These are phyloP conservation scores for Oreonectes daqikongensis DNA, from an alignment of 2,797 vertebrate species.

Conservation along the genomic window DNA sequence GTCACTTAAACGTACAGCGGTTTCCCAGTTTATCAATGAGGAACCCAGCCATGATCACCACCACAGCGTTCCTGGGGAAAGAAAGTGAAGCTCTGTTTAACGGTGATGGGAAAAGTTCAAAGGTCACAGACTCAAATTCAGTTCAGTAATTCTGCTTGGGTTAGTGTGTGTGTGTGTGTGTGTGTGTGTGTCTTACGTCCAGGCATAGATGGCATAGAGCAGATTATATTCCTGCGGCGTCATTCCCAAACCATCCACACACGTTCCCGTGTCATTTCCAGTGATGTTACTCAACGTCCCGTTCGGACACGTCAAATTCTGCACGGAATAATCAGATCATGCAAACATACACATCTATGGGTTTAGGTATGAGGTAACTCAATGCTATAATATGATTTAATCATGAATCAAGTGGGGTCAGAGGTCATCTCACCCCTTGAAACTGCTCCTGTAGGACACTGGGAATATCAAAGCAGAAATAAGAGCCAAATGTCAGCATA, in stretches of 20 bases:
- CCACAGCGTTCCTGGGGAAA: conserved; percentile 77
- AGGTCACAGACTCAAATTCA: neutral
- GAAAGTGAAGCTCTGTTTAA: neutral
- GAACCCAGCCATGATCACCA: conserved; percentile 84
- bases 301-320: conserved; percentile 80
- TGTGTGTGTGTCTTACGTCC: conserved; percentile 73
- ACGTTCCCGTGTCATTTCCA: conserved; percentile 63
- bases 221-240: conserved; percentile 84
- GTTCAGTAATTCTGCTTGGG: neutral
- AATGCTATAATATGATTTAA: neutral
- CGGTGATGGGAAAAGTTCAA: neutral
- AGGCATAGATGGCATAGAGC: conserved; percentile 81
- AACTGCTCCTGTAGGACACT: conserved; percentile 85
- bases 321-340: neutral
- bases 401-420: neutral
- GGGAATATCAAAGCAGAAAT: conserved; percentile 86
- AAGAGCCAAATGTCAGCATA: conserved; percentile 82
- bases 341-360: neutral
- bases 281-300: conserved; percentile 70
- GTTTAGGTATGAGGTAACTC: too few relatives aligned
- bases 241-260: conserved; percentile 82
- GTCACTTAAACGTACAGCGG: conserved; percentile 71
- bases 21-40: conserved; percentile 86
- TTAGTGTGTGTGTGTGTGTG: conserved; percentile 35
- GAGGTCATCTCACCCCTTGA: conserved; percentile 75